A percentile compares a stretch with the other conserved stretches of the same genome.
These are phyloP conservation scores for Epinotia bilunana DNA, from an alignment of 2,888 invertebrate species.

Conservation along the genomic window DNA sequence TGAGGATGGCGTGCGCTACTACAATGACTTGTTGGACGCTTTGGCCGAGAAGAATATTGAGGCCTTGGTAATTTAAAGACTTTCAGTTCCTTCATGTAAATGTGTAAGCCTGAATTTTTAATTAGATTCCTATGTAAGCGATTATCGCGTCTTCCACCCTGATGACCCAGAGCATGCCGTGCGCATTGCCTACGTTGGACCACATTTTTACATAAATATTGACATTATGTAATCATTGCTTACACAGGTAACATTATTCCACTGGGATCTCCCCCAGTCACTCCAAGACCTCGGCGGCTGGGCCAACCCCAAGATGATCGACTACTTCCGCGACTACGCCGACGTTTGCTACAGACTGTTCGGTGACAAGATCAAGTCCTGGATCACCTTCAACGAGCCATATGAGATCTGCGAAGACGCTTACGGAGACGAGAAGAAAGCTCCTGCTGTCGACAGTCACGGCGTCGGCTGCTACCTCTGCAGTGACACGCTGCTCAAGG, in stretches of 20 bases:
- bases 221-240: background rate
- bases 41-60: slow-evolving; percentile 86
- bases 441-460: slow-evolving; percentile 82
- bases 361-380: slow-evolving; percentile 85
- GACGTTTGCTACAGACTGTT: slow-evolving; percentile 82
- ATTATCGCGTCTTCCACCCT: too few species aligned
- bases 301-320: slow-evolving; percentile 81
- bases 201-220: background rate
- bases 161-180: too few species aligned
- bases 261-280: slow-evolving; percentile 87
- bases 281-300: slow-evolving; percentile 84
- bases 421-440: slow-evolving; percentile 80
- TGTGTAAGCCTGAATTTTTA: too few species aligned
- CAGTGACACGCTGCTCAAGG: slow-evolving; percentile 86
- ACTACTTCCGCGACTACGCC: slow-evolving; percentile 84
- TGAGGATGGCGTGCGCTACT: slow-evolving; percentile 86
- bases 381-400: slow-evolving; percentile 90
- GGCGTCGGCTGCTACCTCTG: slow-evolving; percentile 87
- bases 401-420: slow-evolving; percentile 82
- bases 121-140: too few species aligned
- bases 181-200: too few species aligned
- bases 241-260: slow-evolving; percentile 85
- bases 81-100: background rate
- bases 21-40: slow-evolving; percentile 86
- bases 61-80: slow-evolving; percentile 80